Base-by-base conservation (phyloP, 2,888 invertebrate species). In the Chrysodeixis includens region DNA sequence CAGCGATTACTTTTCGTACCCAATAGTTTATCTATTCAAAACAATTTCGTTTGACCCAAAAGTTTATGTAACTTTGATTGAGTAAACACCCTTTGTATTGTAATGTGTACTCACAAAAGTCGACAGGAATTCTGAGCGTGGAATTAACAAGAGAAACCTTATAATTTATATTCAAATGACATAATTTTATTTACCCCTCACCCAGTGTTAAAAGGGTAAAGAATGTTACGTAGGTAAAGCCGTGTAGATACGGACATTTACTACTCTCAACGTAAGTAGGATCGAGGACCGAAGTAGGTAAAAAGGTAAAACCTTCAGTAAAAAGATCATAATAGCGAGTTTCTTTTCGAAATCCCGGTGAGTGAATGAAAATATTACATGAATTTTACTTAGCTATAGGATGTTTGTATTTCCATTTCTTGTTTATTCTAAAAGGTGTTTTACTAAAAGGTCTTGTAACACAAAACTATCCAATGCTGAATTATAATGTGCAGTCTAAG, bases 21-120 rank as follows among this genome's bases (percentile, higher is more conserved):
- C 64, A 72, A 74, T 74, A 76, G 68, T 76, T 79, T 68, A 68
- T 66, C 72, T 65, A 75, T 71, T 73, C 66, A 59, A 52, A 78
- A 72, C 69, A 69, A 76, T 81, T 83, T 77, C 74, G 79, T 79
- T 81, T 69, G 81, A 84, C 86, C 87, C 83, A 74, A 86, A 88
- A 87, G 79, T 86, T 86, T 68, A 30, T 55, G 57, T 16, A 85
- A 83, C 81, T 82, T 83, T 82, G 82, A 85, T 83, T 83, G 81
- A 82, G 79, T 68, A 69, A 59, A 56, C 71, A 66, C 64, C 69
- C 63, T 79, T 76, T 79, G 74, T 74, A 73, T 65, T 60, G 57
- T 61, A 62, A 52, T 52, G 20, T 55, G 40, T 57, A 22, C 49
- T 53, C 53, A 76, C 69, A 71, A 76, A 71, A 71, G 30, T 51